Percentiles rank a stretch among this genome's conserved stretches.
These are phyloP conservation scores for Drosophila seclusa DNA, from an alignment of 2,888 invertebrate genomes.

Conservation along the genomic window DNA sequence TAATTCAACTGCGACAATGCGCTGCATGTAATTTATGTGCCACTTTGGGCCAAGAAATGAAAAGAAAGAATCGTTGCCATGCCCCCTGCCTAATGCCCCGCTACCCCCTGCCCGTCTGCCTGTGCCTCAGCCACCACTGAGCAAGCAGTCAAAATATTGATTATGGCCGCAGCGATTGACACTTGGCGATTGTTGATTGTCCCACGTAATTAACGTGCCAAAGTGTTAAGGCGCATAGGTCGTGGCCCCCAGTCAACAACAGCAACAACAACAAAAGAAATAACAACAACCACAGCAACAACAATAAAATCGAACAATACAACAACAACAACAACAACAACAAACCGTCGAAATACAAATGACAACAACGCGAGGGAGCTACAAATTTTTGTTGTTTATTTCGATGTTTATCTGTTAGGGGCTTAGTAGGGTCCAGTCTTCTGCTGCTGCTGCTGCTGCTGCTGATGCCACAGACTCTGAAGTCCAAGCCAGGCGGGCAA, in stretches of 20 bases:
- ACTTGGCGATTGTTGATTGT: slow-evolving; percentile 76
- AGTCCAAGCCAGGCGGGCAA: slow-evolving; percentile 36
- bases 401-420: slow-evolving; percentile 67
- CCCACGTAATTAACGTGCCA: slow-evolving; percentile 77
- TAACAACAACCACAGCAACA: slow-evolving; percentile 11
- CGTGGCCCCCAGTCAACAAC: slow-evolving; percentile 36
- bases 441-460: background rate
- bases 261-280: slow-evolving; percentile 6
- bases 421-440: slow-evolving; percentile 52
- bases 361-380: slow-evolving; percentile 63
- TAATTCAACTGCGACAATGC: slow-evolving; percentile 79
- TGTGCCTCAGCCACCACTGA: slow-evolving; percentile 31
- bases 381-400: slow-evolving; percentile 79
- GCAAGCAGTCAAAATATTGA: slow-evolving; percentile 74
- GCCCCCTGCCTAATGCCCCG: background rate
- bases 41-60: slow-evolving; percentile 38
- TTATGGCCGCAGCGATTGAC: slow-evolving; percentile 74
- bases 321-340: slow-evolving; percentile 28
- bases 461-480: slow-evolving; percentile 6
- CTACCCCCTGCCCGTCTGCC: background rate
- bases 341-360: slow-evolving; percentile 45
- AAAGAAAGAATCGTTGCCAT: slow-evolving; percentile 20
- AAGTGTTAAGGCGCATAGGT: slow-evolving; percentile 73
- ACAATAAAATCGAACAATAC: slow-evolving; percentile 18
- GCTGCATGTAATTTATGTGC: slow-evolving; percentile 77